Conservation (phyloP, 2,888 invertebrate genomes). For the Eupithecia vulgata region DNA sequence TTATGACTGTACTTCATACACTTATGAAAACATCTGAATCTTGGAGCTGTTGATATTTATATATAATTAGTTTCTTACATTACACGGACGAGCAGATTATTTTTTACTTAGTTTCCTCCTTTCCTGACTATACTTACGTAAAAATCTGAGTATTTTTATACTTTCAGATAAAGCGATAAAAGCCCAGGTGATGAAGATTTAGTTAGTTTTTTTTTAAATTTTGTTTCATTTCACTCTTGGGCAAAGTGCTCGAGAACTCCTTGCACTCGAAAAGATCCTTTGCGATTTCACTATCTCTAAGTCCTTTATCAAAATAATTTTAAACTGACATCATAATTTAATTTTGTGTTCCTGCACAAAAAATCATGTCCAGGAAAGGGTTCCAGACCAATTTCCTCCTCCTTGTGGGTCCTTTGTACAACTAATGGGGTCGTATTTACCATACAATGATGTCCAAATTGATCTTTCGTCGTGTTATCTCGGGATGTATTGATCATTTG, state of each 20-base stretch:
- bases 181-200: no score
- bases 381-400: slow-evolving; percentile 60
- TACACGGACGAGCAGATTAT: not conserved
- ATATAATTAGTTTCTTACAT: not conserved
- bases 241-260: not conserved
- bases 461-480: slow-evolving; percentile 49
- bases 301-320: not conserved
- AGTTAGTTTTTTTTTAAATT: no score
- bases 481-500: slow-evolving; percentile 52
- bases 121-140: no score
- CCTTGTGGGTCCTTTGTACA: slow-evolving; percentile 52
- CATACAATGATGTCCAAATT: slow-evolving; percentile 63
- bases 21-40: no score
- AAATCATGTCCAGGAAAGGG: slow-evolving; percentile 51
- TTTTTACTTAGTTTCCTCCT: not conserved
- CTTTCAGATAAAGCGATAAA: no score
- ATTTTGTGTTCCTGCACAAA: slow-evolving; percentile 18
- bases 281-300: not conserved
- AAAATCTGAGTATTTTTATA: no score
- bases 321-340: not conserved
- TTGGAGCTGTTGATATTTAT: no score
- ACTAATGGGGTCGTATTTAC: slow-evolving; percentile 56
- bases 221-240: no score
- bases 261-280: not conserved
- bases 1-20: no score